These are phyloP conservation scores for Heliconius cydno DNA, from an alignment of 2,888 invertebrate genomes.

Conservation along the genomic window DNA sequence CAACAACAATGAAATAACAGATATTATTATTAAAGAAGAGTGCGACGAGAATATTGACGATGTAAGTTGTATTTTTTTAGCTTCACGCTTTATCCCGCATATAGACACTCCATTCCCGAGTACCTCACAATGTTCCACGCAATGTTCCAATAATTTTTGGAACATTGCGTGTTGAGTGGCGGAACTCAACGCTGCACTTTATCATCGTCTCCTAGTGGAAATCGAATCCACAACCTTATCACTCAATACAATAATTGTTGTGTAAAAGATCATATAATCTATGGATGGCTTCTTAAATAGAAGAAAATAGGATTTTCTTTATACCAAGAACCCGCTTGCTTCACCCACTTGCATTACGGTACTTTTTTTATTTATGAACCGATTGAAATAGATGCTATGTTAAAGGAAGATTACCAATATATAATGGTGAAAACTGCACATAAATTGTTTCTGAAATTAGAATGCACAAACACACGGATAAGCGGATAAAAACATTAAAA, in stretches of 20 bases:
- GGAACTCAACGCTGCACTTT: neutral
- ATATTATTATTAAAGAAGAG: slow-evolving; percentile 74
- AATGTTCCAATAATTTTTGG: neutral
- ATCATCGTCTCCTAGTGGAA: neutral
- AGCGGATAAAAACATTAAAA: neutral
- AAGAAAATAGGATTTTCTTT: too few species aligned
- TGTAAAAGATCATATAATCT: neutral
- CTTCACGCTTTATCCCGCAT: neutral
- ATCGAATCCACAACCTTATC: neutral
- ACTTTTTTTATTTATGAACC: too few species aligned
- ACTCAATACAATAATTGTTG: neutral
- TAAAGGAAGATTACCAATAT: too few species aligned
- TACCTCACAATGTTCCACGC: too few species aligned
- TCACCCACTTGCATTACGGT: too few species aligned
- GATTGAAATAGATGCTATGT: too few species aligned
- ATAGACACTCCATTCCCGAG: neutral
- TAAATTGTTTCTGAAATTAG: too few species aligned
- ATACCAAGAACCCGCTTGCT: too few species aligned
- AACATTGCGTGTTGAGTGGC: neutral
- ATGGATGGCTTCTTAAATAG: neutral
- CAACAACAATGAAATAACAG: slow-evolving; percentile 60
- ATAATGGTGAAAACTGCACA: too few species aligned
- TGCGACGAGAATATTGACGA: slow-evolving; percentile 73
- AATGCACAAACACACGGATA: neutral
- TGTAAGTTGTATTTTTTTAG: slow-evolving; percentile 51